These are phyloP conservation scores for Standfussiana lucernea DNA, from an alignment of 2,888 invertebrate genomes.

Conservation along the genomic window DNA sequence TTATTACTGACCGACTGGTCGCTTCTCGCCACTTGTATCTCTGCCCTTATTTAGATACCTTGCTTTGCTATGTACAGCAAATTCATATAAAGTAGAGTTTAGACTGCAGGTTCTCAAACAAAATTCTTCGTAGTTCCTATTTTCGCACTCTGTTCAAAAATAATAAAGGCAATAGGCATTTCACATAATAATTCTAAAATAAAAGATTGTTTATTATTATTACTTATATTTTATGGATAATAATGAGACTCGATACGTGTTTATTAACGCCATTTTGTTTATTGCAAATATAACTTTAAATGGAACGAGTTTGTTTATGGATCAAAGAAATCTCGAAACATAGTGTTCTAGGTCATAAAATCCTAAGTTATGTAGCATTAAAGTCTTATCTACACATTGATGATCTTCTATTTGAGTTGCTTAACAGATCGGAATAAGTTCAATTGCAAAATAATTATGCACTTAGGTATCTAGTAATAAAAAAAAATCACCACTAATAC, in stretches of 20 bases:
- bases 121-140: constrained; percentile 77
- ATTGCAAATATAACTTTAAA: constrained; percentile 40
- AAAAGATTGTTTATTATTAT: constrained; percentile 47
- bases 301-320: constrained; percentile 20
- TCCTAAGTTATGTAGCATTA: constrained; percentile 2
- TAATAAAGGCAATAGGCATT: constrained; percentile 65
- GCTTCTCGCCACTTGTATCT: constrained; percentile 13
- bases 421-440: neutral
- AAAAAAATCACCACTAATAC: neutral
- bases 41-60: constrained; percentile 66
- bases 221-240: constrained; percentile 30
- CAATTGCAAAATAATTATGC: neutral
- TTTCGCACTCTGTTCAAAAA: constrained; percentile 69
- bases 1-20: constrained; percentile 25
- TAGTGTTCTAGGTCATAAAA: constrained; percentile 8
- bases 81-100: constrained; percentile 59
- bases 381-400: constrained; percentile 14
- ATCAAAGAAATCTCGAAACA: constrained; percentile 10
- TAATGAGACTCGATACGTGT: constrained; percentile 33
- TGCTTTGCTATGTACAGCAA: constrained; percentile 68
- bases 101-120: constrained; percentile 55
- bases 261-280: constrained; percentile 38
- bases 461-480: neutral
- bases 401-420: neutral
- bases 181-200: constrained; percentile 64